phyloP scores from a whole-genome alignment of 2,113 vertebrate genomes.

The Pelecanoides urinatrix region DNA sequence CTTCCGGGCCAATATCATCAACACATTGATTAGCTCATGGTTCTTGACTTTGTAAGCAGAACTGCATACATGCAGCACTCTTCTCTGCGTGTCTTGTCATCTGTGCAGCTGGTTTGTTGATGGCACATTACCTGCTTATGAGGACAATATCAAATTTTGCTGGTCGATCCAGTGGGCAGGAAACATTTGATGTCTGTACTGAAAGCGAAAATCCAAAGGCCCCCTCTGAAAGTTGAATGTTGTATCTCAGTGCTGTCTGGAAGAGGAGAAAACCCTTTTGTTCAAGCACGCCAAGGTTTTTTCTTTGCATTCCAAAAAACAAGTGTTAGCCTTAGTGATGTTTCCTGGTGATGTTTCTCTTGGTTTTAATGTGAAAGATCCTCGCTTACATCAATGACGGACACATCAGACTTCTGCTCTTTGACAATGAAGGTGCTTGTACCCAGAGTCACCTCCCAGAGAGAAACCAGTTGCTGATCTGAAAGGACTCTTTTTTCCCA shows the following conservation, averaged over 20 bases:
- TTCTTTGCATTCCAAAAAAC: neutral
- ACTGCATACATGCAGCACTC: neutral
- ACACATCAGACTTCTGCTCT: neutral
- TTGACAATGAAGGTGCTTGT: neutral
- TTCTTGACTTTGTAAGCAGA: neutral
- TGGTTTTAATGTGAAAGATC: neutral
- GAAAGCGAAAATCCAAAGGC: slow-evolving; percentile 54
- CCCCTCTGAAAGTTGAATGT: slow-evolving; percentile 46
- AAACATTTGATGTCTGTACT: slow-evolving; percentile 25
- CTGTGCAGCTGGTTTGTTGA: neutral
- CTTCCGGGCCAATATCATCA: neutral
- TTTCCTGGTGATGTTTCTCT: neutral
- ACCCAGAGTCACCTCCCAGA: neutral
- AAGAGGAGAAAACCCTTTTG: neutral
- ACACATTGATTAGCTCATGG: neutral
- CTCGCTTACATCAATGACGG: neutral
- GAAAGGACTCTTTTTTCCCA: neutral
- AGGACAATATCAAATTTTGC: slow-evolving; percentile 58
- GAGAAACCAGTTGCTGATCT: neutral
- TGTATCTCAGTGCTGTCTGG: slow-evolving; percentile 62
- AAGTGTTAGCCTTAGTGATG: neutral
- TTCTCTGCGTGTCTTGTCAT: neutral
- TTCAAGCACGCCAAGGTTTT: neutral
- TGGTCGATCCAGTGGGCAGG: neutral
- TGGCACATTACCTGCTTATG: slow-evolving; percentile 33